A percentile compares a stretch with the other conserved stretches of the same genome.
phyloP scores from a whole-genome alignment of 2,797 vertebrate species.

The Discoglossus pictus region DNA sequence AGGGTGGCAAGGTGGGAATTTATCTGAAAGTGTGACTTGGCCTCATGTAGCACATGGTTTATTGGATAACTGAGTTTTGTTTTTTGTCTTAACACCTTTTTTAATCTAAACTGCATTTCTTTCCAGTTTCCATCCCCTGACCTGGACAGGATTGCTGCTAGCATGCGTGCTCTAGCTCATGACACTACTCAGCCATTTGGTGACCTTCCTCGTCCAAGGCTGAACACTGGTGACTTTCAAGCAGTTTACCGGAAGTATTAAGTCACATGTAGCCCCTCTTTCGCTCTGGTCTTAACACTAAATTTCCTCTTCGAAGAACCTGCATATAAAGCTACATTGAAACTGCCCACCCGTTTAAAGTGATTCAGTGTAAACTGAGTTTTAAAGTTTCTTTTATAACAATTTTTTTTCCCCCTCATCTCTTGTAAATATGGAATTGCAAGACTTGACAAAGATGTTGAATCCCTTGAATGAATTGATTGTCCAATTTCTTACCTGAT shows the following conservation, averaged over 20 bases:
- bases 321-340: conserved; percentile 26
- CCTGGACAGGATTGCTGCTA: conserved; percentile 88
- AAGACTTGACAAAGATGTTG: conserved; percentile 2
- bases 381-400: conserved; percentile 8
- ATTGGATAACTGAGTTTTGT: no score
- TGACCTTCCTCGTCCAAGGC: conserved; percentile 85
- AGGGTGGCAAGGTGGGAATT: conserved; percentile 59
- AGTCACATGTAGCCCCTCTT: background rate
- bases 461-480: background rate
- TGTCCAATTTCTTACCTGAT: background rate
- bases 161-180: conserved; percentile 85
- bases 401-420: background rate
- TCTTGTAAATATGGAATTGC: background rate
- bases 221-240: conserved; percentile 90
- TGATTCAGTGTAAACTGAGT: background rate
- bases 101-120: background rate
- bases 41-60: no score
- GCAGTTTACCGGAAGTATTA: conserved; percentile 68
- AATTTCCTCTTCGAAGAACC: conserved; percentile 9
- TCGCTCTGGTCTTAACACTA: conserved; percentile 39
- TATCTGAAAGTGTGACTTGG: background rate
- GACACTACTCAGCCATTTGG: conserved; percentile 91
- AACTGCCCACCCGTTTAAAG: conserved; percentile 3
- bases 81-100: background rate
- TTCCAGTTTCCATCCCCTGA: conserved; percentile 82